Conservation (phyloP, 2,888 invertebrate species). For the Eupithecia centaureata region DNA sequence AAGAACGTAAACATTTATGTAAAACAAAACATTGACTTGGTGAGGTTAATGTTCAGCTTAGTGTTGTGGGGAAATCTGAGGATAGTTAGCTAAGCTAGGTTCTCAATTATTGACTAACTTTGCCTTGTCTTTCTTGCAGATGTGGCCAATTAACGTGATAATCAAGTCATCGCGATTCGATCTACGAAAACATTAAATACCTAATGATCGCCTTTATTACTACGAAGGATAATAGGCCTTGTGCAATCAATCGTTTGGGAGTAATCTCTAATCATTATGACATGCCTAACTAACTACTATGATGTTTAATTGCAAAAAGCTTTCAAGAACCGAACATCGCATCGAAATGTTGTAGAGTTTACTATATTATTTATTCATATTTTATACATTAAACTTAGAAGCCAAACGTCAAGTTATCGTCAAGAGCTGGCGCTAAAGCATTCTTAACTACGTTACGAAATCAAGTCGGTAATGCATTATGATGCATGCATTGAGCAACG, state of each 20-base stretch:
- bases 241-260: background rate
- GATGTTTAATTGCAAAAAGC: background rate
- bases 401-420: background rate
- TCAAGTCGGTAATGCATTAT: conserved; percentile 48
- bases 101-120: background rate
- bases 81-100: background rate
- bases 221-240: background rate
- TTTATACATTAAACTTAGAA: background rate
- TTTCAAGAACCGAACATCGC: background rate
- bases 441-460: conserved; percentile 31
- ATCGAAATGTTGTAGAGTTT: background rate
- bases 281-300: background rate
- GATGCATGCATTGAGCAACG: conserved; percentile 57
- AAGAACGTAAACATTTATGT: conserved; percentile 3
- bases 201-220: background rate
- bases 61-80: conserved; percentile 3
- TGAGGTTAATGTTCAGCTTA: conserved; percentile 5
- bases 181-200: background rate
- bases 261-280: background rate
- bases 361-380: no score
- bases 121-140: background rate
- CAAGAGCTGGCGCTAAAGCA: conserved; percentile 14
- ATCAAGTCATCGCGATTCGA: background rate
- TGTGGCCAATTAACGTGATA: background rate
- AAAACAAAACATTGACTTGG: conserved; percentile 20